A percentile compares a stretch with the other conserved stretches of the same genome.
Evolutionary conservation across 2,797 vertebrate genomes (phyloP).

Genomic region (Pangasius larnaudii): DNA sequence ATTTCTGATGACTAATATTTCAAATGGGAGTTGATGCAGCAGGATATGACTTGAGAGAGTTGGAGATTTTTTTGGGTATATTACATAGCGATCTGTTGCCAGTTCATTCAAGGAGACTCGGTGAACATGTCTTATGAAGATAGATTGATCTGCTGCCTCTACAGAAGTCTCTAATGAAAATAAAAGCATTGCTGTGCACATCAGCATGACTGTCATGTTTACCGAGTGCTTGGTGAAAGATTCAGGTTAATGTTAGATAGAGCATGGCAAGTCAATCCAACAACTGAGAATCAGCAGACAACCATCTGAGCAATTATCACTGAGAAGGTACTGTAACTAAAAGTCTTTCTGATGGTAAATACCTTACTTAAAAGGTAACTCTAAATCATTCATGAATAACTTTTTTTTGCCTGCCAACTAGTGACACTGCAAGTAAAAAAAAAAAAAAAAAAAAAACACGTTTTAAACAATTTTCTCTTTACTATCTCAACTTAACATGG

Average conservation of each 20-base stretch:
- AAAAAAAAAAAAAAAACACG: neutral
- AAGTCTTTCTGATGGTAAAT: neutral
- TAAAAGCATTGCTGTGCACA: neutral
- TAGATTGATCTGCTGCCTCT: neutral
- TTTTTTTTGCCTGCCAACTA: neutral
- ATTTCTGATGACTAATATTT: neutral
- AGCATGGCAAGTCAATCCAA: neutral
- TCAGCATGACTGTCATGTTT: neutral
- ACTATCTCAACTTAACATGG: neutral
- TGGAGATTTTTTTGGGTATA: neutral
- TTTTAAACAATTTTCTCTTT: neutral
- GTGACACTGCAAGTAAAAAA: neutral
- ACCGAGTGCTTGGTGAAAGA: neutral
- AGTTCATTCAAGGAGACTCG: neutral
- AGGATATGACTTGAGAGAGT: neutral
- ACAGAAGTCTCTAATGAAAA: neutral
- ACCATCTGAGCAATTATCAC: neutral
- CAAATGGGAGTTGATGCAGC: neutral
- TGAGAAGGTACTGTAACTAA: neutral
- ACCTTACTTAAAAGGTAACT: neutral
- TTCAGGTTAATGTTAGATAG: neutral
- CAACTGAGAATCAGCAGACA: neutral
- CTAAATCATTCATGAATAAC: neutral
- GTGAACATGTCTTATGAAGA: neutral
- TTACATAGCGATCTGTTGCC: neutral